Percentiles rank a stretch among this genome's conserved stretches.
These are phyloP conservation scores for Rhombomys opimus DNA, from an alignment of 2,113 vertebrate genomes.

Conservation along the genomic window DNA sequence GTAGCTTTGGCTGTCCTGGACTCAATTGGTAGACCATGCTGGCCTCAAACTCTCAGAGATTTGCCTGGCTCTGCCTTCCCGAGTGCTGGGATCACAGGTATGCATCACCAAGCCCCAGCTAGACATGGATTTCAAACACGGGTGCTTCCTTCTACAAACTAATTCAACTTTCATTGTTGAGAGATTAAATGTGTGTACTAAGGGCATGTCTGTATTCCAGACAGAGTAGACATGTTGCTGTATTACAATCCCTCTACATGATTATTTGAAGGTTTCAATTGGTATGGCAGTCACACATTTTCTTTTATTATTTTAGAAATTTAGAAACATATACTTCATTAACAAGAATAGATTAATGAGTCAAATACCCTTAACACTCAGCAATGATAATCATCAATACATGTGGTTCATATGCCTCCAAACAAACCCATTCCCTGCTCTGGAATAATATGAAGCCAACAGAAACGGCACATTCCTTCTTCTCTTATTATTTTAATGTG, in stretches of 20 bases:
- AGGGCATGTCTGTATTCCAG: too few species aligned
- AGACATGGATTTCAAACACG: too few species aligned
- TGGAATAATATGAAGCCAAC: slow-evolving; percentile 17
- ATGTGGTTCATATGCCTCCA: not conserved
- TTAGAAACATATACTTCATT: not conserved
- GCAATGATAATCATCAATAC: not conserved
- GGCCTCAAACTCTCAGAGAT: too few species aligned
- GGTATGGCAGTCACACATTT: slow-evolving; percentile 14
- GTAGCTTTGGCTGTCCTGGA: too few species aligned
- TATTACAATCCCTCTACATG: not conserved
- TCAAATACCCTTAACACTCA: not conserved
- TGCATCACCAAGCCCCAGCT: too few species aligned
- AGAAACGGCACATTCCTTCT: not conserved
- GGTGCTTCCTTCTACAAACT: too few species aligned
- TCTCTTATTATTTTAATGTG: slow-evolving; percentile 8
- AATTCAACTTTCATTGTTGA: too few species aligned
- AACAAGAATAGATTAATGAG: not conserved
- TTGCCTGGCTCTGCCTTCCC: too few species aligned
- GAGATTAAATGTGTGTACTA: too few species aligned
- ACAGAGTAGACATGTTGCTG: too few species aligned
- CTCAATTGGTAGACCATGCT: too few species aligned
- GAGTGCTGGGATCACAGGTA: too few species aligned
- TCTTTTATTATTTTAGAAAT: not conserved
- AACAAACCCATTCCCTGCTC: not conserved
- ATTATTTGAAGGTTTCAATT: slow-evolving; percentile 38